Evolutionary conservation across 2,797 vertebrate species (phyloP).

Genomic region (Eulemur rubriventer): DNA sequence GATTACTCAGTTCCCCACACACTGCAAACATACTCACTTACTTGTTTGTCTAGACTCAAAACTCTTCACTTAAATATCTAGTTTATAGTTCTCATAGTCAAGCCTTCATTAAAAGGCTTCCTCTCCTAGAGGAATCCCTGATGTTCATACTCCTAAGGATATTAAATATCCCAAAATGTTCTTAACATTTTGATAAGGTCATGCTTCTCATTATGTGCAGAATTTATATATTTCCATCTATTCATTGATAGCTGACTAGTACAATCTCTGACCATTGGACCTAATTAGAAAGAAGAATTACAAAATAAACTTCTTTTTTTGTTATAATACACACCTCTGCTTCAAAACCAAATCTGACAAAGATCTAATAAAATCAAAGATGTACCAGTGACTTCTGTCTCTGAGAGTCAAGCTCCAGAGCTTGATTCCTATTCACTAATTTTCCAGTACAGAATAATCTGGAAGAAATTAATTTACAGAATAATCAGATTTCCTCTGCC

Average conservation of each 20-base stretch:
- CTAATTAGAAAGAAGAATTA: neutral
- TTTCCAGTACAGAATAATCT: neutral
- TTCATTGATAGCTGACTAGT: neutral
- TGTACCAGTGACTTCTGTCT: neutral
- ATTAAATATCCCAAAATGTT: neutral
- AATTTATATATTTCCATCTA: neutral
- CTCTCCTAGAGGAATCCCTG: neutral
- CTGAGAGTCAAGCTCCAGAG: neutral
- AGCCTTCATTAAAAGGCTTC: neutral
- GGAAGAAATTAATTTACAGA: neutral
- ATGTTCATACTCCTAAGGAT: neutral
- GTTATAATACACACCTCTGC: neutral
- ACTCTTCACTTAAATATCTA: neutral
- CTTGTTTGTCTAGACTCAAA: neutral
- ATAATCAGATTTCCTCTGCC: neutral
- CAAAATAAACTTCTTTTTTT: neutral
- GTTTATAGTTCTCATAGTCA: neutral
- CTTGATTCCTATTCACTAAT: neutral
- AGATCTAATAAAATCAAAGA: constrained; percentile 31
- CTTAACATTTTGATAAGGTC: constrained; percentile 8
- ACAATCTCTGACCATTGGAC: neutral
- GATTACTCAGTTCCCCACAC: neutral
- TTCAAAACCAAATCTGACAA: constrained; percentile 5
- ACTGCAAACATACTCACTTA: neutral
- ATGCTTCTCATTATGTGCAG: neutral